Evolutionary conservation across 2,888 invertebrate species (phyloP).

Genomic region (Hyposoter didymator): DNA sequence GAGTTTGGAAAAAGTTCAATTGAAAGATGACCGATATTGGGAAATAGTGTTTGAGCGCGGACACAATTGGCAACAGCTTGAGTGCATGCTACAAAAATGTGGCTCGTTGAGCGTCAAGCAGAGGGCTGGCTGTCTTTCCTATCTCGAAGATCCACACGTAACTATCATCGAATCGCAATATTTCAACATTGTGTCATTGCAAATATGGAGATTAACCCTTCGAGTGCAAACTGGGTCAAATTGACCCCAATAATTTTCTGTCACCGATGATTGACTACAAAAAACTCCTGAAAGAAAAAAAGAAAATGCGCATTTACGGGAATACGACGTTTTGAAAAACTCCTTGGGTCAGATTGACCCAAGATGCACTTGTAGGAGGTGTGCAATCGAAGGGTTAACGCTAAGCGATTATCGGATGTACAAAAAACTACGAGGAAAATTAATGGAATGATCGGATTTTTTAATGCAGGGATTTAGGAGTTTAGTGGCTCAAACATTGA

Average conservation of each 20-base stretch:
- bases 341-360: no score
- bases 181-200: not conserved
- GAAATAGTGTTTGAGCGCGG: slow-evolving; percentile 92
- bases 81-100: slow-evolving; percentile 88
- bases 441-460: not conserved
- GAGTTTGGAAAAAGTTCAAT: slow-evolving; percentile 89
- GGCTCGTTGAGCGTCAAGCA: slow-evolving; percentile 94
- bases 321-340: no score
- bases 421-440: not conserved
- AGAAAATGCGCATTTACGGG: no score
- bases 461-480: slow-evolving; percentile 88
- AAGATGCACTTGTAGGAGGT: no score
- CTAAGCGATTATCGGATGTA: not conserved
- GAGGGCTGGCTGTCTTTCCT: slow-evolving; percentile 94
- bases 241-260: no score
- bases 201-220: not conserved
- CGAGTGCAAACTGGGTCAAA: no score
- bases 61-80: slow-evolving; percentile 93
- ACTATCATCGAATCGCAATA: slow-evolving; percentile 7
- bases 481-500: slow-evolving; percentile 91
- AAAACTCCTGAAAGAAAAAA: no score
- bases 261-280: no score
- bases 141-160: slow-evolving; percentile 91
- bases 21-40: slow-evolving; percentile 96
- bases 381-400: no score